Conservation (phyloP, 1,140 invertebrate species). For the Lamellibrachia luymesi region DNA sequence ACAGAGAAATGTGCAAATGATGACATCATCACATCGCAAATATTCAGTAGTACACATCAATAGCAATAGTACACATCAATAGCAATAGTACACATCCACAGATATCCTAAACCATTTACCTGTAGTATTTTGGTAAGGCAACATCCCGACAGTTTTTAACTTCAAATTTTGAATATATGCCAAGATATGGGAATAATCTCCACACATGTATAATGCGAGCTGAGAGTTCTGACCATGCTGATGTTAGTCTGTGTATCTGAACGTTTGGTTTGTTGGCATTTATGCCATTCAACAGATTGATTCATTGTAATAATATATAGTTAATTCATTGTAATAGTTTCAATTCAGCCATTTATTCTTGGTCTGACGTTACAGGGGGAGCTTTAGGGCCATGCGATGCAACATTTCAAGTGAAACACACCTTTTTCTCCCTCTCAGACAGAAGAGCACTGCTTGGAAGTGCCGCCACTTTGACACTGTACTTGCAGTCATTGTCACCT, state of each 20-base stretch:
- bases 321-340: no score
- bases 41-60: neutral
- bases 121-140: neutral
- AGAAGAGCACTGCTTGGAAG: conserved; percentile 11
- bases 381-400: neutral
- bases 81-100: neutral
- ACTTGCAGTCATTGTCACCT: neutral
- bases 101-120: neutral
- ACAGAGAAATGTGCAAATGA: conserved; percentile 24
- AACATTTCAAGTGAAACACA: conserved; percentile 5
- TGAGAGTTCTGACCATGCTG: neutral
- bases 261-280: neutral
- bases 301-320: no score
- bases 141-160: neutral
- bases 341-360: no score
- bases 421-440: conserved; percentile 2
- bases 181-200: neutral
- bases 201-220: no score
- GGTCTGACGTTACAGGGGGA: neutral
- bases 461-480: conserved; percentile 14
- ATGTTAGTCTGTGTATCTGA: neutral
- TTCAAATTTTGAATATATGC: neutral
- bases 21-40: neutral
- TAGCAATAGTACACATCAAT: no score
- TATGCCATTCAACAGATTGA: no score